Evolutionary conservation across 2,888 invertebrate species (phyloP).

Genomic region (Sabellastarte sp.): DNA sequence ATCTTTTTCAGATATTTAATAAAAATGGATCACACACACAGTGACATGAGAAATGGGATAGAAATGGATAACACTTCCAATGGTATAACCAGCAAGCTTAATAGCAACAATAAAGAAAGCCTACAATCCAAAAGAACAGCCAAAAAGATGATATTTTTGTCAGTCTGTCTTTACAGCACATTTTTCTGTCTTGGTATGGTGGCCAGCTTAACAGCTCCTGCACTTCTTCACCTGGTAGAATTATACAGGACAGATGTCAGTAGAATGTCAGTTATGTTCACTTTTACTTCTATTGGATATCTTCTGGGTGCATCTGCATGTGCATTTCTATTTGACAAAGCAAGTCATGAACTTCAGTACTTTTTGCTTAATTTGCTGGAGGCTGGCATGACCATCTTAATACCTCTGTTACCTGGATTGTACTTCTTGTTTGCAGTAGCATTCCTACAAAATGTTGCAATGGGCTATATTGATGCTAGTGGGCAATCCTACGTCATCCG

Average conservation of each 20-base stretch:
- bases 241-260: not conserved
- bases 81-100: too few species aligned
- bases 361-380: not conserved
- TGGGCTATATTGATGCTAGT: not conserved
- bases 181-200: not conserved
- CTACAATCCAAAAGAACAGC: too few species aligned
- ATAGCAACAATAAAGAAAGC: too few species aligned
- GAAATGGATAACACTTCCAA: too few species aligned
- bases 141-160: not conserved
- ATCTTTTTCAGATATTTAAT: too few species aligned
- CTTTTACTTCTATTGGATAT: not conserved
- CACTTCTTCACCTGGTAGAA: not conserved
- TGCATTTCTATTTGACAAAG: not conserved
- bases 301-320: not conserved
- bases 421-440: not conserved
- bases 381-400: not conserved
- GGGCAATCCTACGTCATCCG: not conserved
- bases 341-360: not conserved
- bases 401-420: not conserved
- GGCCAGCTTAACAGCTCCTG: not conserved
- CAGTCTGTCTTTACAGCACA: not conserved
- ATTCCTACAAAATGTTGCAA: not conserved
- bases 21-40: too few species aligned
- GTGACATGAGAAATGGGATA: too few species aligned
- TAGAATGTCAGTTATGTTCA: not conserved